phyloP scores from a whole-genome alignment of 2,888 invertebrate species.

The Epirrhoe tristata region DNA sequence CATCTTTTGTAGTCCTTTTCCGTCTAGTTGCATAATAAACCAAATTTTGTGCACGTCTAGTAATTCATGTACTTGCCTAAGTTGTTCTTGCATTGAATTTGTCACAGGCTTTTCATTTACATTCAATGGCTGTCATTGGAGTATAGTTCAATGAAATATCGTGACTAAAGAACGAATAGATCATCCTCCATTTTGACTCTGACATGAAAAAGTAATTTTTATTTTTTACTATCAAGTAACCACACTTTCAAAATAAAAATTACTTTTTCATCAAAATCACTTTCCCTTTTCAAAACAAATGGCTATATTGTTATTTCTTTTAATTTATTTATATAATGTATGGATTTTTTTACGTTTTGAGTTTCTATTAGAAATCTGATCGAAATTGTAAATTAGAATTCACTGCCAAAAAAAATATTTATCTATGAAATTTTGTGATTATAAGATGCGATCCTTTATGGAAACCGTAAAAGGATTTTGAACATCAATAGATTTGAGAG shows the following conservation, averaged over 20 bases:
- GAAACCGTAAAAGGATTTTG: too few species aligned
- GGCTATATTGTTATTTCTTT: neutral
- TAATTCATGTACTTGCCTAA: constrained; percentile 45
- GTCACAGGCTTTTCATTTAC: constrained; percentile 52
- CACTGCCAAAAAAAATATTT: neutral
- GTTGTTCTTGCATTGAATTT: constrained; percentile 44
- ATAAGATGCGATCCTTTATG: too few species aligned
- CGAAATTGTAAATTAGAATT: neutral
- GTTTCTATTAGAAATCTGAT: neutral
- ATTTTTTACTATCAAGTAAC: neutral
- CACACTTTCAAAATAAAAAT: too few species aligned
- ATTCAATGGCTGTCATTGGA: constrained; percentile 58
- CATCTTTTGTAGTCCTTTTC: constrained; percentile 56
- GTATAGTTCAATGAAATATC: constrained; percentile 40
- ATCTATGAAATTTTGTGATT: neutral
- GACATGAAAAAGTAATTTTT: neutral
- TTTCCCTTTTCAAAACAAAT: constrained; percentile 2
- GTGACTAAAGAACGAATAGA: constrained; percentile 7
- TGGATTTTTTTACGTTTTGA: neutral
- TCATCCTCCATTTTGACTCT: neutral
- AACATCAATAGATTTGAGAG: neutral
- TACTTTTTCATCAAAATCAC: neutral
- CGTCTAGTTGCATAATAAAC: constrained; percentile 49
- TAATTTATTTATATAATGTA: neutral
- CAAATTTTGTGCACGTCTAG: constrained; percentile 56